Percentiles rank a stretch among this genome's conserved stretches.
Conservation (phyloP, 2,888 invertebrate species). For the Pristionchus arcanus region DNA sequence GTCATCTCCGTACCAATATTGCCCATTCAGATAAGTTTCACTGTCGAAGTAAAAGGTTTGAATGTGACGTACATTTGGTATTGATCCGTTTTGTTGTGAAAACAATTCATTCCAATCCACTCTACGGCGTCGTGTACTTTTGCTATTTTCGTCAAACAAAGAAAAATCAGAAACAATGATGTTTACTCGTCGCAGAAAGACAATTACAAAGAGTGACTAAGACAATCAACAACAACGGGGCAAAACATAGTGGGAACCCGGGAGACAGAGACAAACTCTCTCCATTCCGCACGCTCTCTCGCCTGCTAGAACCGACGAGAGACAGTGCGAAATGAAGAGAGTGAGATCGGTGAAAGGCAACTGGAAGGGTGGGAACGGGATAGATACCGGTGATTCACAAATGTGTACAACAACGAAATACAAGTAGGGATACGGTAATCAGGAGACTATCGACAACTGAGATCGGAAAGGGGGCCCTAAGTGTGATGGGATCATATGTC, state of each 20-base stretch:
- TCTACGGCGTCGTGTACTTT: not conserved
- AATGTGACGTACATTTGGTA: too few species aligned
- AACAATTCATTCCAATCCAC: too few species aligned
- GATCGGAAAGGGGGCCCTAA: not conserved
- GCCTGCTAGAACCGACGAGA: not conserved
- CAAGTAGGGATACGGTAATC: not conserved
- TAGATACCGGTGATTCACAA: not conserved
- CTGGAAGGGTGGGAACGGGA: not conserved
- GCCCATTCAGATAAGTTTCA: too few species aligned
- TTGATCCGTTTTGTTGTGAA: too few species aligned
- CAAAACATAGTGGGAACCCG: not conserved
- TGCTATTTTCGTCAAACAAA: not conserved
- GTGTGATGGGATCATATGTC: not conserved
- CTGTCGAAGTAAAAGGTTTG: too few species aligned
- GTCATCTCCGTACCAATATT: too few species aligned
- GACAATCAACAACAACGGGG: slow-evolving; percentile 13
- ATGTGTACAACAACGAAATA: not conserved
- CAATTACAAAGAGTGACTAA: slow-evolving; percentile 41
- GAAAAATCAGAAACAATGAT: slow-evolving; percentile 9
- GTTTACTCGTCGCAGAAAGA: slow-evolving; percentile 7
- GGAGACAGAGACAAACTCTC: not conserved
- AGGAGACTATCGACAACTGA: not conserved
- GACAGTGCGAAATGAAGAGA: not conserved
- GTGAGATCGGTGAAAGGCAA: not conserved
- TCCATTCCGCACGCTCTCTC: not conserved